Percentiles rank a stretch among this genome's conserved stretches.
Conservation (phyloP, 1,140 invertebrate genomes). For the Drosophila repleta region DNA sequence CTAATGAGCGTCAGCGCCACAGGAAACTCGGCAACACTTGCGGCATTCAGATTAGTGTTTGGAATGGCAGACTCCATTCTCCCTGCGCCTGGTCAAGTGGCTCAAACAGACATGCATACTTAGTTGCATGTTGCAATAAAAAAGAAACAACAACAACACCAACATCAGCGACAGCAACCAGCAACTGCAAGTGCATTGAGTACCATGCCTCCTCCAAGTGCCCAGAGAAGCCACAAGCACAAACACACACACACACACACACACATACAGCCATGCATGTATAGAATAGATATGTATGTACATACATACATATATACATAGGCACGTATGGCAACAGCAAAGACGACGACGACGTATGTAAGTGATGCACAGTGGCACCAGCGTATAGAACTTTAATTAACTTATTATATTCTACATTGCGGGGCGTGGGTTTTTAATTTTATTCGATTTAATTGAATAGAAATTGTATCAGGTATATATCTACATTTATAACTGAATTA, state of each 20-base stretch:
- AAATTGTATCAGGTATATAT: no score
- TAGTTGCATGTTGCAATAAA: slow-evolving; percentile 63
- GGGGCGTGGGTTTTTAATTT: no score
- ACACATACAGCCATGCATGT: not conserved
- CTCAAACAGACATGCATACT: slow-evolving; percentile 48
- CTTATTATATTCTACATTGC: no score
- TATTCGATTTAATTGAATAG: no score
- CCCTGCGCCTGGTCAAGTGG: slow-evolving; percentile 55
- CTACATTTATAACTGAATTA: no score
- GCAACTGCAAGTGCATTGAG: slow-evolving; percentile 67
- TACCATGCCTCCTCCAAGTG: slow-evolving; percentile 60
- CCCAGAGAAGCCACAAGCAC: slow-evolving; percentile 72
- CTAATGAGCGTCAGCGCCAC: slow-evolving; percentile 68
- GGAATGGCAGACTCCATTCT: slow-evolving; percentile 23
- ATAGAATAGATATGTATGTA: no score
- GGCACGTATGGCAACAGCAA: slow-evolving; percentile 19
- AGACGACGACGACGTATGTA: slow-evolving; percentile 26
- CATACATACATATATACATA: not conserved
- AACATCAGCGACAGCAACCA: slow-evolving; percentile 3
- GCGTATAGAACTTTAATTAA: not conserved
- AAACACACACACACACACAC: slow-evolving; percentile 31
- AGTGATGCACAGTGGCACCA: slow-evolving; percentile 27
- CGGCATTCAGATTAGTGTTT: slow-evolving; percentile 72
- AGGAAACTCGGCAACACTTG: slow-evolving; percentile 75
- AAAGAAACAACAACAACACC: slow-evolving; percentile 37